These are phyloP conservation scores for Oedothorax gibbosus DNA, from an alignment of 1,140 invertebrate genomes.

Conservation along the genomic window DNA sequence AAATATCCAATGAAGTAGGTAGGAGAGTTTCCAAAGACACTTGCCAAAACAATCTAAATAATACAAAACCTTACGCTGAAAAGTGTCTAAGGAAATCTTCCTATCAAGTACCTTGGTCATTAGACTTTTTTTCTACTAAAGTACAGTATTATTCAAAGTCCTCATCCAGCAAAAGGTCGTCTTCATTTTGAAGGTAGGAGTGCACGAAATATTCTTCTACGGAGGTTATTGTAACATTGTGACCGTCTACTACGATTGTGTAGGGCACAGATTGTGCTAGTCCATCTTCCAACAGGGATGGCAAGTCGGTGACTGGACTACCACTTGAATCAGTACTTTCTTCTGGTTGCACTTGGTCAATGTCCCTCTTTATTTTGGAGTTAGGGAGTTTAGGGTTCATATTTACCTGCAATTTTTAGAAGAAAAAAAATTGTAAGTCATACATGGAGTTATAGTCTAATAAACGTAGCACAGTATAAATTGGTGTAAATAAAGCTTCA, in stretches of 20 bases:
- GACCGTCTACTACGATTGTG: constrained; percentile 40
- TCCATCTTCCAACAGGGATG: constrained; percentile 14
- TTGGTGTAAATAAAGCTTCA: too few species aligned
- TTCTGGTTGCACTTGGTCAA: neutral
- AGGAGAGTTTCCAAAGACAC: too few species aligned
- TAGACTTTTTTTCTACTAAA: neutral
- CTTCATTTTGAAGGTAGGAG: constrained; percentile 16
- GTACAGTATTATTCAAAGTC: neutral
- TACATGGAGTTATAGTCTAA: too few species aligned
- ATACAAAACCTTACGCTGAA: too few species aligned
- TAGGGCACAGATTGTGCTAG: constrained; percentile 33
- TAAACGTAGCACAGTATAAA: too few species aligned
- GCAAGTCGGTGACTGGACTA: constrained; percentile 1
- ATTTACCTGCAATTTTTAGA: constrained; percentile 16
- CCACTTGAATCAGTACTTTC: neutral
- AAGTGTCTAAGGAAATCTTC: neutral
- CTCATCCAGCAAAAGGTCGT: constrained; percentile 11
- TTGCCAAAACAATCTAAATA: too few species aligned
- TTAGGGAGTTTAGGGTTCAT: constrained; percentile 31
- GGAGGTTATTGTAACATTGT: constrained; percentile 36
- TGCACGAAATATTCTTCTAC: constrained; percentile 48
- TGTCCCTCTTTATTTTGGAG: constrained; percentile 15
- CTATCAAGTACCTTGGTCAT: neutral
- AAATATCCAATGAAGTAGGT: too few species aligned
- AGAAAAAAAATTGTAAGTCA: too few species aligned